These are phyloP conservation scores for Atractosteus spatula DNA, from an alignment of 2,113 vertebrate species.

Conservation along the genomic window DNA sequence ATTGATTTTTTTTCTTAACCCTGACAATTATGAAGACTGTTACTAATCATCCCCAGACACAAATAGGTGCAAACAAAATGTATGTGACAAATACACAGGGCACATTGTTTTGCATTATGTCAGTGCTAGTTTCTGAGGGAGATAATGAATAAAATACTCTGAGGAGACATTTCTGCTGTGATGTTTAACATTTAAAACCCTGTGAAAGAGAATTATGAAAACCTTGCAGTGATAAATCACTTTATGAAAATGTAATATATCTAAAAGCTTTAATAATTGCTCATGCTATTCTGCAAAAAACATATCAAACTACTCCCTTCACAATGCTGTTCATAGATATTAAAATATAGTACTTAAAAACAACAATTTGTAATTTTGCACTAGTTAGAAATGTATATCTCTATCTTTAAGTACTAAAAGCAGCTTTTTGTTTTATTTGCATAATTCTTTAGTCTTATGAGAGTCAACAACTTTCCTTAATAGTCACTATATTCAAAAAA, in stretches of 20 bases:
- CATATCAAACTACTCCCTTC: too few species aligned
- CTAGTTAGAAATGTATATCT: too few species aligned
- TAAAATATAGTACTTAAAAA: too few species aligned
- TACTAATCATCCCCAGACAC: not conserved
- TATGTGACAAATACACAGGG: not conserved
- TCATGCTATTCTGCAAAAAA: not conserved
- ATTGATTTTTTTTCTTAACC: not conserved
- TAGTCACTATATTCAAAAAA: too few species aligned
- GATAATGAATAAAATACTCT: not conserved
- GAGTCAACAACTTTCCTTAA: too few species aligned
- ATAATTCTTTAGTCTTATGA: too few species aligned
- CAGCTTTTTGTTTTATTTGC: too few species aligned
- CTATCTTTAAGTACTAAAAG: too few species aligned
- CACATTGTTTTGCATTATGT: not conserved
- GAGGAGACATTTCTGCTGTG: not conserved
- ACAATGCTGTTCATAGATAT: too few species aligned
- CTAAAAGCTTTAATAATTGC: not conserved
- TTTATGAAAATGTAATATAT: not conserved
- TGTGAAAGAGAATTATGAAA: not conserved
- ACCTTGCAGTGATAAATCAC: not conserved
- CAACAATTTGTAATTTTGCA: too few species aligned
- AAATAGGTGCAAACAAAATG: not conserved
- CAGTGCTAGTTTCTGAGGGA: not conserved
- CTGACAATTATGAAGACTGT: not conserved
- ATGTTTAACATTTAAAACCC: not conserved